Percentiles rank a stretch among this genome's conserved stretches.
phyloP scores from a whole-genome alignment of 2,888 invertebrate genomes.

The Megamerina dolium region DNA sequence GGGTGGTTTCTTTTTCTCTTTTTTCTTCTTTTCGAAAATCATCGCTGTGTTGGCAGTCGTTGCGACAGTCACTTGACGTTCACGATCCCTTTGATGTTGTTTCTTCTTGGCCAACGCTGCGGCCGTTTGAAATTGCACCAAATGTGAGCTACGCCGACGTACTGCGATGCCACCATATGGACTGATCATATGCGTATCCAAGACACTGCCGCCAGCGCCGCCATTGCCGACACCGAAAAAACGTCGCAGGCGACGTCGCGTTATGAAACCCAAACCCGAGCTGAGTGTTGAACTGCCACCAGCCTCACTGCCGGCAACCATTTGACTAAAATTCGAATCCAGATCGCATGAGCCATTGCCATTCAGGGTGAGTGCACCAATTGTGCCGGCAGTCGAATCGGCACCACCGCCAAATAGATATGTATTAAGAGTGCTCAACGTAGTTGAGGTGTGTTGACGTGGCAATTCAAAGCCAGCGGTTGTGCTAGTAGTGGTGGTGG shows the following conservation, averaged over 20 bases:
- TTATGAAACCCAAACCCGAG: conserved; percentile 36
- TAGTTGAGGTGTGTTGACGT: conserved; percentile 39
- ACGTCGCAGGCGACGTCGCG: conserved; percentile 36
- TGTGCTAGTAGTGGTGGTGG: background rate
- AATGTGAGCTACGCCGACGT: conserved; percentile 37
- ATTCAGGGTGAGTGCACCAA: conserved; percentile 31
- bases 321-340: conserved; percentile 46
- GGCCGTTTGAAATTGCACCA: conserved; percentile 36
- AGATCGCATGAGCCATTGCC: conserved; percentile 42
- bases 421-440: conserved; percentile 45
- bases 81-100: conserved; percentile 35
- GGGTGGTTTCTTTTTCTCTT: conserved; percentile 41
- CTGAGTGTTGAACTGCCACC: conserved; percentile 20
- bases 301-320: conserved; percentile 37
- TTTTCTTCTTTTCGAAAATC: conserved; percentile 33
- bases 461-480: conserved; percentile 28
- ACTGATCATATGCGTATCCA: conserved; percentile 17
- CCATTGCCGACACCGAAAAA: conserved; percentile 34
- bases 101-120: conserved; percentile 28
- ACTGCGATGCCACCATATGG: conserved; percentile 26
- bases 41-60: conserved; percentile 36
- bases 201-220: conserved; percentile 4
- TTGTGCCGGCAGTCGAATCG: conserved; percentile 36
- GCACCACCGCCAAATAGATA: conserved; percentile 44
- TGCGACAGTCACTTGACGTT: conserved; percentile 35